Base-by-base conservation (phyloP, 1,140 invertebrate species). In the Brachionus plicatilis region DNA sequence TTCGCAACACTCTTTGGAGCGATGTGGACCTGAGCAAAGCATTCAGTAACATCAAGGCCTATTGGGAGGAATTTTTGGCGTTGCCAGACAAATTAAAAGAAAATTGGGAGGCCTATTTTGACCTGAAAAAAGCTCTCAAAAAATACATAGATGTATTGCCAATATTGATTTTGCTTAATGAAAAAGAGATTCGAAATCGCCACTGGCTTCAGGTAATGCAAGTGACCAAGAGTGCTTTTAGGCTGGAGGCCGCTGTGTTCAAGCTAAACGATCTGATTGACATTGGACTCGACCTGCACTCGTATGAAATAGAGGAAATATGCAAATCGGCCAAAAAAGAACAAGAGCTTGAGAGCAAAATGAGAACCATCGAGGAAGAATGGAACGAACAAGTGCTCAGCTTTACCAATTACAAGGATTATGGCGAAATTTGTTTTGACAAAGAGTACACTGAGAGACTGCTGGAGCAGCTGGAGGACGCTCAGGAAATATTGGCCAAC, bases 301-400 rank as follows among this genome's bases (percentile, higher is more conserved):
- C 88, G 76, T 20, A 86, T 70, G 88, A 88, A 76, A 89, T 90
- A 53, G 88, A 89, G 72, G 88, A 88, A 80, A 90, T 90, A 47
- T 90, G 89, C 76, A 86, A 85, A 27, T 87, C 87, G 72, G 89
- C 89, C 29, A 87, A 87, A 84, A 86, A 87, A 85, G 89, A 90
- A 85, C 83, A 89, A 37, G 89, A 90, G 83, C 86, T 90, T 17
- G 89, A 90, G 85, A 87, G 89, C 27, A 89, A 89, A 85, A 88
- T 90, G 87, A 85, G 88, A 56, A 85, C 87, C 56, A 90, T 88
- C 33, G 89, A 90, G 84, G 89, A 90, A 75, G 88, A 89, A 85
- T 90, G 89, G 89, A 89, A 88, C n/a, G 89, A 90, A 85, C 89
- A 90, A 86, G 88, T 90, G 17, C 85, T 90, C 9, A 87, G 87